Evolutionary conservation across 2,113 vertebrate species (phyloP), one percentile per base, ranked within the genome.

Genomic region (Atlantisia rogersi): DNA sequence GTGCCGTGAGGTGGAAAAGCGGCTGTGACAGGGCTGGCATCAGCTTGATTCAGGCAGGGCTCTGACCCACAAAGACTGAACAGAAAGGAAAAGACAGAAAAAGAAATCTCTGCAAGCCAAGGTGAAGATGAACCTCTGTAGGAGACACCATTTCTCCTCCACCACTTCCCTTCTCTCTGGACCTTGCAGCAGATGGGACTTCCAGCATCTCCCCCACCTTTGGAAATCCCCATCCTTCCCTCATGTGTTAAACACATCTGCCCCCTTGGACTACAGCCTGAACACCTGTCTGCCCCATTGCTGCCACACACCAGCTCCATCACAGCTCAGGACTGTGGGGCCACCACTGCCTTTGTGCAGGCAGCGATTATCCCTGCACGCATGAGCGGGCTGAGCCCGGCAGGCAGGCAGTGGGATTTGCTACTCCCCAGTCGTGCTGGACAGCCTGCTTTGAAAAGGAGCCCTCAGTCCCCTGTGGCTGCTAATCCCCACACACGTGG

Each of bases 281-380:
- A 65, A 52, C 14, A 19, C 6, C n/a, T 4, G 3, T 32, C 26
- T 1, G 0, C 12, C 42, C 68, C 9, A 0, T 28, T 4, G 0
- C 21, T 44, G 18, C 28, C 2, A 0, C 64, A 3, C 13, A 0
- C 15, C 2, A 0, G 35, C 28, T 69, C 40, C 88, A 39, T 26
- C 81, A 5, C 37, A 24, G 60, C 59, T 71, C 79, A 4, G 88
- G 22, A 4, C 7, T 0, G 42, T 46, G 29, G 0, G 4, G 24
- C 10, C 6, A 0, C 10, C 2, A 0, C 40, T 22, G n/a, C 73
- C 55, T 74, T 90, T 92, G 82, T 74, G 32, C 0, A 3, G 42
- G 80, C 82, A 31, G 65, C 81, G 73, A 78, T 95, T n/a, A 77
- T 12, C 4, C 42, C 70, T 6, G 3, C 89, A 84, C 1, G 44